Percentiles rank a stretch among this genome's conserved stretches.
These are phyloP conservation scores for Glyptemys insculpta DNA, from an alignment of 2,797 vertebrate species.

Conservation along the genomic window DNA sequence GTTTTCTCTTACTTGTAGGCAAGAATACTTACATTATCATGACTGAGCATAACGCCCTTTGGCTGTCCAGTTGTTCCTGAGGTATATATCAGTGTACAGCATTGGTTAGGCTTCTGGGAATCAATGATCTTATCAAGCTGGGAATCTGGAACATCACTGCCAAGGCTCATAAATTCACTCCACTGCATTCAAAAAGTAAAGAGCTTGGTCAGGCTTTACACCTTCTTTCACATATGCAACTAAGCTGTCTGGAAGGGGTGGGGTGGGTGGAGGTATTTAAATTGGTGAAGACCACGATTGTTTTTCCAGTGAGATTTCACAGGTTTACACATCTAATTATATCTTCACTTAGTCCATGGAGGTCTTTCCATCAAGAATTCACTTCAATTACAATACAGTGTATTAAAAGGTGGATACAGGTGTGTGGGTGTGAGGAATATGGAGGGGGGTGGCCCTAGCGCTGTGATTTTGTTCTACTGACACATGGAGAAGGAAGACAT, in stretches of 20 bases:
- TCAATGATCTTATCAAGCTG: conserved; percentile 83
- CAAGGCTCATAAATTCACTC: conserved; percentile 90
- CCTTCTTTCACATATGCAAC: rapidly evolving
- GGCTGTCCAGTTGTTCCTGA: conserved; percentile 92
- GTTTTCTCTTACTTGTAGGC: rapidly evolving
- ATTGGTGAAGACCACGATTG: not conserved
- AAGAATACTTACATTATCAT: conserved; percentile 90
- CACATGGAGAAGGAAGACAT: not conserved
- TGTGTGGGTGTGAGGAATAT: too few species aligned
- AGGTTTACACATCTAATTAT: not conserved
- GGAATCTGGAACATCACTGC: conserved; percentile 77
- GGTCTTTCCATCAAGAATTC: not conserved
- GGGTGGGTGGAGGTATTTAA: not conserved
- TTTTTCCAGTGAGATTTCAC: not conserved
- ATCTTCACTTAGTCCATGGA: not conserved
- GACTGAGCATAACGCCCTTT: conserved; percentile 97
- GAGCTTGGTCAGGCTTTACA: not conserved
- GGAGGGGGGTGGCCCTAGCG: not conserved
- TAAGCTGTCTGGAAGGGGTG: not conserved
- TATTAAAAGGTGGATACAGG: not conserved
- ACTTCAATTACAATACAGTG: not conserved
- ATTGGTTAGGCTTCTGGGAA: conserved; percentile 92
- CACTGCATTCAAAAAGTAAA: conserved; percentile 81
- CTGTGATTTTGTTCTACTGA: not conserved
- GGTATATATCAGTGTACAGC: conserved; percentile 94